Conservation (phyloP, 1,140 invertebrate genomes). For the Chionoecetes opilio region DNA sequence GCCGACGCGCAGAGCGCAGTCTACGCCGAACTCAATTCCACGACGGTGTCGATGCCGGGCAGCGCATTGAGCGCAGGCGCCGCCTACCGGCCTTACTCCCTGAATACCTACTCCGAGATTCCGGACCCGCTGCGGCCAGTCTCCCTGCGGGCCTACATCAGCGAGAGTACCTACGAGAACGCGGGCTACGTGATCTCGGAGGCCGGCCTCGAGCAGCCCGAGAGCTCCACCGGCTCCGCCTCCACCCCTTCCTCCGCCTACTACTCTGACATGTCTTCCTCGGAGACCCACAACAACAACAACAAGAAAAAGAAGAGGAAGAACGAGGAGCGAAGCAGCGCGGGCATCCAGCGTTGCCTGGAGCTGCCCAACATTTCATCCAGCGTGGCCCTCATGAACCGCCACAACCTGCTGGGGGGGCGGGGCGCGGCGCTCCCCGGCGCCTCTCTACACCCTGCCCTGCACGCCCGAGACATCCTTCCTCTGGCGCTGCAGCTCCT, state of each 20-base stretch:
- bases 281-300: conserved; percentile 78
- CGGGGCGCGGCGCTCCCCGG: neutral
- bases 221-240: conserved; percentile 75
- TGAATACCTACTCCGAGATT: conserved; percentile 82
- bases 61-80: conserved; percentile 50
- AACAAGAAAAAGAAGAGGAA: conserved; percentile 77
- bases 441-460: conserved; percentile 27
- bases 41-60: conserved; percentile 68
- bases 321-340: conserved; percentile 64
- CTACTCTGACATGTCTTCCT: conserved; percentile 80
- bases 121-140: conserved; percentile 79
- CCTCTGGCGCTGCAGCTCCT: conserved; percentile 68
- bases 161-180: conserved; percentile 82
- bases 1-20: conserved; percentile 82
- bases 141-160: conserved; percentile 75
- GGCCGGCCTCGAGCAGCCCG: conserved; percentile 77
- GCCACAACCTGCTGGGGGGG: conserved; percentile 64
- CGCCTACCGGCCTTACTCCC: conserved; percentile 77
- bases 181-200: conserved; percentile 82
- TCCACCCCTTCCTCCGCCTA: conserved; percentile 81
- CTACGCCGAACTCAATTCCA: conserved; percentile 82
- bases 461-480: conserved; percentile 65
- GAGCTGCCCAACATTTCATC: conserved; percentile 75
- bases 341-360: conserved; percentile 54
- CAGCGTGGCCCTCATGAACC: conserved; percentile 69